A percentile compares a stretch with the other conserved stretches of the same genome.
Evolutionary conservation across 2,888 invertebrate species (phyloP).

Genomic region (Meloe dianella): DNA sequence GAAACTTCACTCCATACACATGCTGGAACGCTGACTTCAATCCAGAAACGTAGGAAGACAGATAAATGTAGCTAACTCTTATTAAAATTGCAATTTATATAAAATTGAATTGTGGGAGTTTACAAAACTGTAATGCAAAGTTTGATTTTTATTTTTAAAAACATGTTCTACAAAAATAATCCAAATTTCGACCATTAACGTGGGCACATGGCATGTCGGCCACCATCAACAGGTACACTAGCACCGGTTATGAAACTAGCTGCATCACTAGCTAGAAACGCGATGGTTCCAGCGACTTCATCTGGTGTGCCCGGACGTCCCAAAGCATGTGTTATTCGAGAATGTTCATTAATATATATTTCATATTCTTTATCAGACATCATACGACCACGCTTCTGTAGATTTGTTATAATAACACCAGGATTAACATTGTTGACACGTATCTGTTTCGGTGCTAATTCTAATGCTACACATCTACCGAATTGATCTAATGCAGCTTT

Average conservation of each 20-base stretch:
- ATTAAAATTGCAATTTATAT: no score
- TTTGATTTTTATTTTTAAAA: no score
- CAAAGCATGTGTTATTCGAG: conserved; percentile 89
- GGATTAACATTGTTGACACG: conserved; percentile 93
- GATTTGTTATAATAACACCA: conserved; percentile 87
- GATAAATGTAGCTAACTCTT: no score
- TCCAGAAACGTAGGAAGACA: no score
- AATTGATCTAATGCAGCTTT: conserved; percentile 96
- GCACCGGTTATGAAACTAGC: conserved; percentile 92
- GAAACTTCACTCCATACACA: neutral
- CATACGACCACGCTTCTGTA: conserved; percentile 87
- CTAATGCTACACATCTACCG: conserved; percentile 90
- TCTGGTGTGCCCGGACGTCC: conserved; percentile 82
- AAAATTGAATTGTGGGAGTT: no score
- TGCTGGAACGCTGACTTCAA: neutral
- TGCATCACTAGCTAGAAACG: conserved; percentile 87
- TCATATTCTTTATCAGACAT: conserved; percentile 82
- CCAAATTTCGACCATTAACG: no score
- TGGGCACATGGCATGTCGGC: conserved; percentile 89
- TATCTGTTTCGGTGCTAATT: conserved; percentile 80
- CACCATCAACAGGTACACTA: conserved; percentile 91
- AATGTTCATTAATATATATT: conserved; percentile 78
- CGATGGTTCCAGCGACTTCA: conserved; percentile 90
- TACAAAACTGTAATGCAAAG: no score
- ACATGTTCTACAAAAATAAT: no score